Evolutionary conservation across 37 sponge, comb jelly and placozoan species (phyloP).

Genomic region (Ianthella basta): DNA sequence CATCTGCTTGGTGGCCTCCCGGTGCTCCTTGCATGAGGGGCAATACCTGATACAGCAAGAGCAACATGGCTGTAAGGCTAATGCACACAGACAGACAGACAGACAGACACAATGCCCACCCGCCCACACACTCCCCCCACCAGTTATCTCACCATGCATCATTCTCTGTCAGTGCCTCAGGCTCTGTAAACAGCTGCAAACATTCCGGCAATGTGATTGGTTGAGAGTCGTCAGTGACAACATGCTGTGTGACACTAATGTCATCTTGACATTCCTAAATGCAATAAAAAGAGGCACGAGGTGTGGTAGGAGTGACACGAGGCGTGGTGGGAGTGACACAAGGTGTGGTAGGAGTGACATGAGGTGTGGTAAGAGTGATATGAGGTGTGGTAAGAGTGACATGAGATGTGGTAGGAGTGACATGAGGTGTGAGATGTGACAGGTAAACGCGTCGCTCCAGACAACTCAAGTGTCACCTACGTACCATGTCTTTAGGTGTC

Average conservation of each 20-base stretch:
- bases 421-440: neutral
- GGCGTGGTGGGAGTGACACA: no score
- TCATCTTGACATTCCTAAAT: constrained; percentile 34
- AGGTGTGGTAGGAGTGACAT: no score
- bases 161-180: constrained; percentile 74
- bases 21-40: constrained; percentile 85
- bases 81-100: neutral
- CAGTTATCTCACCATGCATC: constrained; percentile 74
- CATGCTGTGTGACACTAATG: neutral
- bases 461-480: neutral
- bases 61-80: no score
- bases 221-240: neutral
- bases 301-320: no score
- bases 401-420: no score
- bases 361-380: no score
- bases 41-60: constrained; percentile 96
- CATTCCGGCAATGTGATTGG: constrained; percentile 67
- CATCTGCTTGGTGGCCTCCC: constrained; percentile 93
- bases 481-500: constrained; percentile 36
- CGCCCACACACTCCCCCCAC: neutral
- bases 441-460: neutral
- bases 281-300: no score
- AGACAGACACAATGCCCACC: neutral
- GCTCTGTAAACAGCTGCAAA: constrained; percentile 83
- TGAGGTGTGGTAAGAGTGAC: no score